Percentiles rank a stretch among this genome's conserved stretches.
phyloP scores from a whole-genome alignment of 2,113 vertebrate species.

The Apistogramma diplotaenia region DNA sequence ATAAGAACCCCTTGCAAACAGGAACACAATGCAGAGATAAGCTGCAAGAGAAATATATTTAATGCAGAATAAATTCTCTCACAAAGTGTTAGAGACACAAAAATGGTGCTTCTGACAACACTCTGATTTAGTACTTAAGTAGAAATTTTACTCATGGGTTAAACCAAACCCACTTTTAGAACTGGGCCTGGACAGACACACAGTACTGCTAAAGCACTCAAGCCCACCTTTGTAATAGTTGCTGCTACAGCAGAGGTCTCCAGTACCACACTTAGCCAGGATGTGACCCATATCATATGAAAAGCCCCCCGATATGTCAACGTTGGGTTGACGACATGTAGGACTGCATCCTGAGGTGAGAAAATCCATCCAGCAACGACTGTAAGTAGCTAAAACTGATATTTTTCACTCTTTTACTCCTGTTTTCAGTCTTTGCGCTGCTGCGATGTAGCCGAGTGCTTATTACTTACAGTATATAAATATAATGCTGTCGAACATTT shows the following conservation, averaged over 20 bases:
- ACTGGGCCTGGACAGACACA: too few species aligned
- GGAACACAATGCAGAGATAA: background rate
- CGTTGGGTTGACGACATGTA: background rate
- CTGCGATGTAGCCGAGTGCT: background rate
- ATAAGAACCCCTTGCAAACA: background rate
- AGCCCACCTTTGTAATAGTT: background rate
- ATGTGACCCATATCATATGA: background rate
- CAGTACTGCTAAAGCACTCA: too few species aligned
- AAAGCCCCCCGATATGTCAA: fast-evolving
- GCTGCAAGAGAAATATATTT: background rate
- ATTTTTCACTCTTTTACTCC: background rate
- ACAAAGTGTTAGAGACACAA: background rate
- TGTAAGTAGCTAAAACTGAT: background rate
- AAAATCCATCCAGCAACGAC: background rate
- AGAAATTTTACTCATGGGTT: fast-evolving
- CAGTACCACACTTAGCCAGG: background rate
- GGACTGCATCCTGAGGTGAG: background rate
- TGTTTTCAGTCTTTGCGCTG: background rate
- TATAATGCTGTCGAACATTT: background rate
- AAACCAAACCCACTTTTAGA: background rate
- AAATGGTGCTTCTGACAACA: background rate
- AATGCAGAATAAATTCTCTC: background rate
- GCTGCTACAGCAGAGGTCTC: fast-evolving
- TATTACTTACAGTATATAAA: background rate
- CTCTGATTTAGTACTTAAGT: background rate